Evolutionary conservation across 2,113 vertebrate species (phyloP), one percentile per base, ranked within the genome.

Genomic region (Lota lota): DNA sequence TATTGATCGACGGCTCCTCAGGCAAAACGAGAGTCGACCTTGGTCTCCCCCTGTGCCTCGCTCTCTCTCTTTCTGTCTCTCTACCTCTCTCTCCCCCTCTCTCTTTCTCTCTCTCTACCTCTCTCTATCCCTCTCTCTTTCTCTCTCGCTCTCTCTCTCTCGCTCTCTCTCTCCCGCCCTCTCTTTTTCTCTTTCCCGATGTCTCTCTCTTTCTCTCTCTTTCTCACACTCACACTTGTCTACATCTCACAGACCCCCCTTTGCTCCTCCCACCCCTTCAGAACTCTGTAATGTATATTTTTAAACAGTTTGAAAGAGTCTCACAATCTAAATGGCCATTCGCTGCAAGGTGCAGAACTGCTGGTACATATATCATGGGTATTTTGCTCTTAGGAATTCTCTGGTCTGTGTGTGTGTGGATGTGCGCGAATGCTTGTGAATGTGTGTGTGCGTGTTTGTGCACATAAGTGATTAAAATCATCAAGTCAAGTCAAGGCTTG

Each of bases 271-370:
- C 93, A 92, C 93, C 91, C 93, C 93, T 91, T 83, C 81, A 74
- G 84, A 88, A 94, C 92, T 97, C 95, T 95, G 97, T 98, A 97
- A 95, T 95, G 96, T 97, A 96, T 97, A 96, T 98, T 97, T 97
- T 96, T 95, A 97, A 95, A 95, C 94, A 93, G 84, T 90, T 98
- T 96, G 96, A 95, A 95, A 96, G 94, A 3, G 36, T 92, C 81
- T 92, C 93, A 96, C 89, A 90, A 91, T 40, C 87, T 90, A 54
- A 92, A 93, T 89, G 94, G 94, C 93, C 91, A 88, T 93, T 73
- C 88, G 90, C 93, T 93, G 92, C 91, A 94, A 96, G 93, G 95
- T 96, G 95, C 96, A 89, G 90, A 90, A 93, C 94, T 93, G 90
- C 93, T 92, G 92, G 86, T 88, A 91, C 91, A 93, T 92, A 85